These are phyloP conservation scores for Brachionus asplanchnoidis DNA, from an alignment of 1,140 invertebrate species.

Conservation along the genomic window DNA sequence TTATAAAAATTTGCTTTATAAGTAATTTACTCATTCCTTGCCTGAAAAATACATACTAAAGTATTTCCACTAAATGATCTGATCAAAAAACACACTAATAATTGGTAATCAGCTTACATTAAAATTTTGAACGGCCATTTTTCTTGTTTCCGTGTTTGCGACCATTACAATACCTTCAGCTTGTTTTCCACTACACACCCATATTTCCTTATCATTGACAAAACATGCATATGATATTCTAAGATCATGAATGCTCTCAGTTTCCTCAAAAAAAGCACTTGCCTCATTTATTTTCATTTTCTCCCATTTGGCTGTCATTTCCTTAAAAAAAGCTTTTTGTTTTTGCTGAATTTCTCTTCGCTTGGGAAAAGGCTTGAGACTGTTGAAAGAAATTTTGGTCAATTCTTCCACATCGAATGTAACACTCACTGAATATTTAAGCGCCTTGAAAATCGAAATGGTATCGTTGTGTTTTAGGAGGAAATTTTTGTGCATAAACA, in stretches of 20 bases:
- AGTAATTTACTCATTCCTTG: too few species aligned
- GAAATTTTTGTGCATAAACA: constrained; percentile 55
- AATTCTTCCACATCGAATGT: constrained; percentile 60
- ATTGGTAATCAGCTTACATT: constrained; percentile 49
- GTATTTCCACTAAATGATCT: too few species aligned
- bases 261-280: constrained; percentile 48
- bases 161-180: constrained; percentile 50
- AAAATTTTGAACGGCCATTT: constrained; percentile 55
- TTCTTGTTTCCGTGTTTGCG: constrained; percentile 51
- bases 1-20: too few species aligned
- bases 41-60: too few species aligned
- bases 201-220: constrained; percentile 51
- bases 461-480: constrained; percentile 58
- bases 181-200: constrained; percentile 58
- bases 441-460: constrained; percentile 59
- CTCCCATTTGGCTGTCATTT: not conserved
- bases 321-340: constrained; percentile 50
- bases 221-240: constrained; percentile 21
- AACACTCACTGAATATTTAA: constrained; percentile 59
- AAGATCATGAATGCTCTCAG: constrained; percentile 44
- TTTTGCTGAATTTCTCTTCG: constrained; percentile 56
- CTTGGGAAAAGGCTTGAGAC: constrained; percentile 59
- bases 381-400: constrained; percentile 59
- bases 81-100: not conserved
- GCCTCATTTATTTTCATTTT: constrained; percentile 53